phyloP scores from a whole-genome alignment of 2,113 vertebrate genomes.

The Zosterops lateralis region DNA sequence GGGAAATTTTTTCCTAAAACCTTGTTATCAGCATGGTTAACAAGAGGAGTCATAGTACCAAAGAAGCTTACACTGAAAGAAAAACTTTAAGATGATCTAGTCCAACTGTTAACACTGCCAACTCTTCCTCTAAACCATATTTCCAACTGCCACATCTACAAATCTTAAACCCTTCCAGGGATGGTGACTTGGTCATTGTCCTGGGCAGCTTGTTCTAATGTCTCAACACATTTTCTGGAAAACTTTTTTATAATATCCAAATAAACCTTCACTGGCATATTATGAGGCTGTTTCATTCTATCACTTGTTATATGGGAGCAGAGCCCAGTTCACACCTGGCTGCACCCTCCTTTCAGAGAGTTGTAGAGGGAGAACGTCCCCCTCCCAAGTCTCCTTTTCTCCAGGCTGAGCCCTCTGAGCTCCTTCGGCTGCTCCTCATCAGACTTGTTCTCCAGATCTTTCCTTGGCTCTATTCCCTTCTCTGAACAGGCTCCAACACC shows the following conservation, averaged over 20 bases:
- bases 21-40: rapidly evolving
- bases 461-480: not conserved
- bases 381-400: not conserved
- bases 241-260: not conserved
- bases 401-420: not conserved
- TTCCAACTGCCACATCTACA: not conserved
- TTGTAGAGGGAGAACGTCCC: not conserved
- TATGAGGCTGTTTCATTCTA: not conserved
- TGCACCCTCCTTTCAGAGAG: not conserved
- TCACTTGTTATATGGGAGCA: not conserved
- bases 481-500: rapidly evolving
- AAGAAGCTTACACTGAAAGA: not conserved
- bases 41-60: not conserved
- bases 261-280: not conserved
- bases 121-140: not conserved
- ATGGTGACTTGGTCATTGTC: not conserved
- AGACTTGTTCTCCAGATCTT: not conserved
- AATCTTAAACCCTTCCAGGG: not conserved
- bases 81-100: not conserved
- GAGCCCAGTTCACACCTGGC: rapidly evolving
- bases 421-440: not conserved
- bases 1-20: not conserved
- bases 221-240: not conserved
- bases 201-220: not conserved
- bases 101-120: not conserved